Percentiles rank a stretch among this genome's conserved stretches.
These are phyloP conservation scores for Ctenodactylus gundi DNA, from an alignment of 2,113 vertebrate species.

Conservation along the genomic window DNA sequence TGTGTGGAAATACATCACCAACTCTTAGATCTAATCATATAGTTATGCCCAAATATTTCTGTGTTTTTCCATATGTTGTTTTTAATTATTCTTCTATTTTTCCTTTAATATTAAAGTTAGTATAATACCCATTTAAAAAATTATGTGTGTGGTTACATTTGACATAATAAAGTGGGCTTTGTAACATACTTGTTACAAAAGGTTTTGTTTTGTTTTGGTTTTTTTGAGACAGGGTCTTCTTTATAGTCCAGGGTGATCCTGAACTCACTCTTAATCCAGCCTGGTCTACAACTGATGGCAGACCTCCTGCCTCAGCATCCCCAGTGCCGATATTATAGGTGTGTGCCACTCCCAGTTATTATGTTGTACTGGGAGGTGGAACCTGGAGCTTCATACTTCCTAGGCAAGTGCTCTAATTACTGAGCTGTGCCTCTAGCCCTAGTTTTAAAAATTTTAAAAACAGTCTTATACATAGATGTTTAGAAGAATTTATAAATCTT, in stretches of 20 bases:
- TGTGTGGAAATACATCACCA: not conserved
- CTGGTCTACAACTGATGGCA: too few relatives aligned
- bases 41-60: not conserved
- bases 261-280: too few relatives aligned
- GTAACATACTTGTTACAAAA: constrained; percentile 29
- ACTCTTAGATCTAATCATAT: not conserved
- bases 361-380: too few relatives aligned
- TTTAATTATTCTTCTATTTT: not conserved
- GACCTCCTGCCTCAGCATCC: too few relatives aligned
- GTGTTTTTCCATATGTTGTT: not conserved
- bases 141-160: not conserved
- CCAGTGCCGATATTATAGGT: too few relatives aligned
- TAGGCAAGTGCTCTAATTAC: too few relatives aligned
- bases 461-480: not conserved
- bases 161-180: not conserved
- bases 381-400: too few relatives aligned
- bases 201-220: too few relatives aligned
- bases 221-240: too few relatives aligned
- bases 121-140: not conserved
- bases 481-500: not conserved
- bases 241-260: too few relatives aligned
- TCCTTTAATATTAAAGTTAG: not conserved
- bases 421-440: not conserved
- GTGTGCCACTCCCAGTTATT: too few relatives aligned
- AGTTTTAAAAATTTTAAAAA: constrained; percentile 9